These are phyloP conservation scores for Metallyticus violacea DNA, from an alignment of 2,888 invertebrate genomes.

Conservation along the genomic window DNA sequence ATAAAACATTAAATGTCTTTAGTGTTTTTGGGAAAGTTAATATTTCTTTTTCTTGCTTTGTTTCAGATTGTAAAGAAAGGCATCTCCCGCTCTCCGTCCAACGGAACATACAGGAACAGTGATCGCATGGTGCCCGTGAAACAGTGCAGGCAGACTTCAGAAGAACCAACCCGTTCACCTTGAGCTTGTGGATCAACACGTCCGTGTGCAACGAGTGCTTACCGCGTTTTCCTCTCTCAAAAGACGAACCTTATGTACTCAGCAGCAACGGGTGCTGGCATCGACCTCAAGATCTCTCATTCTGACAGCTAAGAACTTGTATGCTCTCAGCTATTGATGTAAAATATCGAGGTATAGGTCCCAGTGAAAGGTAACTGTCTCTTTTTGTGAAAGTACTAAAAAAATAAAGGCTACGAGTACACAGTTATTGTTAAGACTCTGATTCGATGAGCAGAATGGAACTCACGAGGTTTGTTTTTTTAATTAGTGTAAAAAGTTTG, in stretches of 20 bases:
- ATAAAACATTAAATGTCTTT: no score
- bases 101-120: background rate
- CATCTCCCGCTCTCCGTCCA: background rate
- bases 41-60: no score
- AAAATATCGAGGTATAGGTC: background rate
- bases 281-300: background rate
- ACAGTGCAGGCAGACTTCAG: no score
- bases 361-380: background rate
- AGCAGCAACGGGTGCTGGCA: background rate
- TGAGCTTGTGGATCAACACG: background rate
- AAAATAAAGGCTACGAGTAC: background rate
- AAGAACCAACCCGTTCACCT: background rate
- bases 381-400: no score
- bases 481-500: constrained; percentile 32
- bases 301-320: background rate
- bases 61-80: background rate
- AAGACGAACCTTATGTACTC: background rate
- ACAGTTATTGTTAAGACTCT: background rate
- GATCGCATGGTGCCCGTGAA: no score
- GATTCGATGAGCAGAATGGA: background rate
- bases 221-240: background rate
- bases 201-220: background rate
- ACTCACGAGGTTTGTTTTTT: constrained; percentile 20
- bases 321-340: background rate
- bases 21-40: no score